Evolutionary conservation across 2,888 invertebrate species (phyloP), one percentile per base, ranked within the genome.

Genomic region (Sinohyriopsis cumingii): DNA sequence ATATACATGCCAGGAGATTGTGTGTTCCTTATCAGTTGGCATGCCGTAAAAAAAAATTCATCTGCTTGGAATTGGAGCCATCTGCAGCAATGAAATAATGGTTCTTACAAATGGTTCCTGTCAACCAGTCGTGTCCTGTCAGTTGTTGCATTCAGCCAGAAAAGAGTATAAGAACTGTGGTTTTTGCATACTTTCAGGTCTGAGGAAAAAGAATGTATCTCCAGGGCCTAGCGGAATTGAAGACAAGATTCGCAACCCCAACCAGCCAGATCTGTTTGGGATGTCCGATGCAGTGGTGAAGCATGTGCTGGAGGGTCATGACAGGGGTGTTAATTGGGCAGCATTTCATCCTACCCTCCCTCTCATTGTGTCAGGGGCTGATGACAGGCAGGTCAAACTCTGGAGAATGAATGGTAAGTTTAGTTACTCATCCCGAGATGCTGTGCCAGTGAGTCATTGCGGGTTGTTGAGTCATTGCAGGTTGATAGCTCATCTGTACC

Each of bases 281-380:
- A 91, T 91, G 68, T 90, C 91, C 6, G 98, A 98, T 90, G 98
- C 90, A 55, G 87, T 91, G 56, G 91, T 91, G 5, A 91, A 91
- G 71, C 91, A 91, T 80, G 92, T 92, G n/a, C 83, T 92, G 45
- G 92, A 92, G 83, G 92, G 92, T 7, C 90, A 90, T 72, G 90
- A 90, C 90, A 93, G 99, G 64, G 99, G 99, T 19, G 99, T 99
- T 0, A 99, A 99, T 91, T 99, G 99, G 99, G 98, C 97, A 0
- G 93, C 95, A 60, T 99, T 99, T 91, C 99, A 99, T 90, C 97
- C 97, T 4, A 94, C 94, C 1, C 91, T 99, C 82, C 99, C 99
- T 0, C 92, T 99, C 57, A 96, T 99, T 80, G 97, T 96, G 0
- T 99, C 99, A 0, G 99, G 98, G 0, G 99, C 99, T n/a, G 99